Percentiles rank a stretch among this genome's conserved stretches.
Conservation (phyloP, 2,797 vertebrate species). For the Sebastes hopkinsi region DNA sequence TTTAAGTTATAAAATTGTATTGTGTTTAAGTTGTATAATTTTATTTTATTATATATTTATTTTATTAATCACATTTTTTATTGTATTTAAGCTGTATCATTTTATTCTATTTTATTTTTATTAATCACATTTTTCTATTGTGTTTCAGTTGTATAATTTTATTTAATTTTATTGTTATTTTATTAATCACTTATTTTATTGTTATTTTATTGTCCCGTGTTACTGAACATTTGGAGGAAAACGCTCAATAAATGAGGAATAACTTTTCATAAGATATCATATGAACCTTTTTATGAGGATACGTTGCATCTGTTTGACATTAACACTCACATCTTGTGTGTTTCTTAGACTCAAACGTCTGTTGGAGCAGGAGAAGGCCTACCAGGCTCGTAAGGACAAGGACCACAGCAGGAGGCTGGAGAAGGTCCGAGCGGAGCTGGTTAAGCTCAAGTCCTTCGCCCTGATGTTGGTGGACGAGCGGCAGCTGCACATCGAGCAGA, state of each 20-base stretch:
- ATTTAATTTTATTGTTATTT: not conserved
- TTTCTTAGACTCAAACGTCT: slow-evolving; percentile 90
- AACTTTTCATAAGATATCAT: no score
- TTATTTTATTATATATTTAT: no score
- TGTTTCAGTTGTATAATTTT: no score
- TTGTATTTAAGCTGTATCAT: no score
- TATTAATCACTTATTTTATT: not conserved
- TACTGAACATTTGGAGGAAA: no score
- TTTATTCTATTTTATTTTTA: no score
- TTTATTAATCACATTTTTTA: no score
- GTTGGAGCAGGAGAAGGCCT: slow-evolving; percentile 95
- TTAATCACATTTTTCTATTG: no score
- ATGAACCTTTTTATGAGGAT: not conserved
- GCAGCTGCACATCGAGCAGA: slow-evolving; percentile 93
- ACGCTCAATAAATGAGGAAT: no score
- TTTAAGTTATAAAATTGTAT: no score
- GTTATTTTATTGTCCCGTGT: not conserved
- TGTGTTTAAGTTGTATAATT: no score
- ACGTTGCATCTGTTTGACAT: not conserved
- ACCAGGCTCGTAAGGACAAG: slow-evolving; percentile 92
- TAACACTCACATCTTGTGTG: slow-evolving; percentile 6
- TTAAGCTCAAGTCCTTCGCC: slow-evolving; percentile 94
- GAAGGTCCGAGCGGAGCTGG: slow-evolving; percentile 90
- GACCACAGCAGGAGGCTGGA: slow-evolving; percentile 89
- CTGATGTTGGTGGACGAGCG: slow-evolving; percentile 97